Conservation (phyloP, 2,888 invertebrate species). For the Bellardia bayeri region DNA sequence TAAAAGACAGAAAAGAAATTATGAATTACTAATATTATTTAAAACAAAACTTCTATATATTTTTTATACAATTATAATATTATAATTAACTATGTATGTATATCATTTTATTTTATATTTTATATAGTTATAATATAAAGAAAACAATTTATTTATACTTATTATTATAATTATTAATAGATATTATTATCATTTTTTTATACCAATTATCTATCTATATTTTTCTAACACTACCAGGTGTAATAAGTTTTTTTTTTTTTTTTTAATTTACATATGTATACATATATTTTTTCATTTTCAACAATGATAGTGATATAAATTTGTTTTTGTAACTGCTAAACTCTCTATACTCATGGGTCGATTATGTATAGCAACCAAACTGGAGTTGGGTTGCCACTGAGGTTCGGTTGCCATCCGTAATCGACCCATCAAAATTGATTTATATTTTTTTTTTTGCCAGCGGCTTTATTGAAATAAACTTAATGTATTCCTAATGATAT, state of each 20-base stretch:
- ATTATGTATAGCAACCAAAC: too few species aligned
- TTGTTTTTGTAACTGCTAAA: neutral
- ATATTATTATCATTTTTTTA: constrained; percentile 37
- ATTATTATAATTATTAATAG: neutral
- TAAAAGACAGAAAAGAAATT: constrained; percentile 27
- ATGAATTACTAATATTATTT: neutral
- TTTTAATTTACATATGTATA: neutral
- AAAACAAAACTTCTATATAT: neutral
- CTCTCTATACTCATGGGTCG: constrained; percentile 11
- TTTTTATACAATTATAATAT: constrained; percentile 34
- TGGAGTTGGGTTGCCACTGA: too few species aligned
- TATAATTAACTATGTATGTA: neutral
- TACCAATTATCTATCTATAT: constrained; percentile 18
- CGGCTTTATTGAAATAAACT: constrained; percentile 48
- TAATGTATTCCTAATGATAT: constrained; percentile 68
- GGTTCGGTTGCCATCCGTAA: too few species aligned
- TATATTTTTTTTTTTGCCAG: constrained; percentile 25
- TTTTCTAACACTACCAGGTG: neutral
- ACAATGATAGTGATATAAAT: neutral
- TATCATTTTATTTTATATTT: constrained; percentile 38
- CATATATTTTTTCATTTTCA: neutral
- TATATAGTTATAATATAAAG: neutral
- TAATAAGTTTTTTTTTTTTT: neutral
- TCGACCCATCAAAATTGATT: too few species aligned
- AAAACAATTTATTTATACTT: constrained; percentile 36